Percentiles rank a stretch among this genome's conserved stretches.
phyloP scores from a whole-genome alignment of 1,140 invertebrate genomes.

The Ptiloglossa arizonensis region DNA sequence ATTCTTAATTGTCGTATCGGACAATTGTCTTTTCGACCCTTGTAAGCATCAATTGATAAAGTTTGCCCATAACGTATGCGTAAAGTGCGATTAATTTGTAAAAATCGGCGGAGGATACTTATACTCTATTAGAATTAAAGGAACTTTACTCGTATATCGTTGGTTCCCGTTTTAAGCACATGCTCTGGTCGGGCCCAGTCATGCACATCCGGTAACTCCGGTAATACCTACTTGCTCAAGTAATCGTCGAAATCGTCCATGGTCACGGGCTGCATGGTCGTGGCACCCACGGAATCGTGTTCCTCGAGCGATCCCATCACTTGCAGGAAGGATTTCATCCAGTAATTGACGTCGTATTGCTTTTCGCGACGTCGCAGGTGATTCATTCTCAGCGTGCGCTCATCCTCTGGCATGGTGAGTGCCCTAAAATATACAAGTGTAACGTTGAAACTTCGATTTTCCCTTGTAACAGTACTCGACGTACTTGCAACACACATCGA shows the following conservation, averaged over 20 bases:
- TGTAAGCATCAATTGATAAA: neutral
- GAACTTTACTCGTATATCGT: neutral
- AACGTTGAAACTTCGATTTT: neutral
- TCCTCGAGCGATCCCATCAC: conserved; percentile 92
- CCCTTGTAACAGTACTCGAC: neutral
- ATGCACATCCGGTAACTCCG: conserved; percentile 63
- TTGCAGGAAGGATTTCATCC: conserved; percentile 94
- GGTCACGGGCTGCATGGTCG: conserved; percentile 91
- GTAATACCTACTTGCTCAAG: conserved; percentile 87
- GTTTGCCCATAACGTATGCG: neutral
- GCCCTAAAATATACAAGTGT: conserved; percentile 82
- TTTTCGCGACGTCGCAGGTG: conserved; percentile 90
- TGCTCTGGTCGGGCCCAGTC: conserved; percentile 77
- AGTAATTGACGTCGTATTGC: conserved; percentile 92
- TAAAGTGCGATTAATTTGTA: conserved; percentile 26
- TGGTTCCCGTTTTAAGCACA: conserved; percentile 59
- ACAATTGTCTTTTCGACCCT: neutral
- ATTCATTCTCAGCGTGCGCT: conserved; percentile 92
- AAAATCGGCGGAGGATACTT: neutral
- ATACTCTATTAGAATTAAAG: neutral
- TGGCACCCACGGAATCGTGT: conserved; percentile 89
- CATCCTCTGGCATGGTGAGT: conserved; percentile 94
- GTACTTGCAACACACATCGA: too few species aligned
- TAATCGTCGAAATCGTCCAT: conserved; percentile 94
- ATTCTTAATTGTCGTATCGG: neutral